Base-by-base conservation (phyloP, 2,113 vertebrate species). In the Bos javanicus region DNA sequence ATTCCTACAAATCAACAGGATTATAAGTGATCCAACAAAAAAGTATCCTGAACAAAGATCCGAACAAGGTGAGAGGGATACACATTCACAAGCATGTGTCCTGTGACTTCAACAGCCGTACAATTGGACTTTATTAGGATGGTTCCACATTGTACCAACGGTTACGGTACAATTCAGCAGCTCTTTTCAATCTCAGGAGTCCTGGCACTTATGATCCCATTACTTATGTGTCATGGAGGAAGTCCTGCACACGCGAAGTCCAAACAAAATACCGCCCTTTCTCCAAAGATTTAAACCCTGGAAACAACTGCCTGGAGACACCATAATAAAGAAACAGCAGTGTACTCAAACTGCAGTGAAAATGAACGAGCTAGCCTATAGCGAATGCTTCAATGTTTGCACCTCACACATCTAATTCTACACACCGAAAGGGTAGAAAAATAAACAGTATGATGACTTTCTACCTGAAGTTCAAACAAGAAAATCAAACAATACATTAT, bases 21-120 rank as follows among this genome's bases (percentile, higher is more conserved):
- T 21, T 60, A 36, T 4, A 76, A 85, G 76, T 5, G 26, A 54
- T 16, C 26, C 43, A 76, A 33, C 2, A 76, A 54, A 26, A 85
- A 90, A 76, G 10, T 4, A 26, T n/a, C 30, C 10, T 50, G 43
- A 46, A 43, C 33, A 17, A 13, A 90, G 54, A 84, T 39, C 8
- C 26, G 4, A 46, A 46, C 36, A 67, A 7, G 19, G 28, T 67
- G 64, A 89, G 11, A 82, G 15, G 30, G n/a, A 50, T 2, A 4
- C 43, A 15, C 33, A 19, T 52, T 60, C 52, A 76, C 46, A 36
- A 46, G 56, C 28, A 28, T 12, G 2, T 4, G 11, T 25, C 80
- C 43, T 26, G n/a, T 7, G 9, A 54, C 28, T 39, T 30, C 3
- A 1, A 30, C 2, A 14, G 50, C 25, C 2, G 28, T 2, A 15